These are phyloP conservation scores for Anorthoa munda DNA, from an alignment of 2,888 invertebrate species.

Conservation along the genomic window DNA sequence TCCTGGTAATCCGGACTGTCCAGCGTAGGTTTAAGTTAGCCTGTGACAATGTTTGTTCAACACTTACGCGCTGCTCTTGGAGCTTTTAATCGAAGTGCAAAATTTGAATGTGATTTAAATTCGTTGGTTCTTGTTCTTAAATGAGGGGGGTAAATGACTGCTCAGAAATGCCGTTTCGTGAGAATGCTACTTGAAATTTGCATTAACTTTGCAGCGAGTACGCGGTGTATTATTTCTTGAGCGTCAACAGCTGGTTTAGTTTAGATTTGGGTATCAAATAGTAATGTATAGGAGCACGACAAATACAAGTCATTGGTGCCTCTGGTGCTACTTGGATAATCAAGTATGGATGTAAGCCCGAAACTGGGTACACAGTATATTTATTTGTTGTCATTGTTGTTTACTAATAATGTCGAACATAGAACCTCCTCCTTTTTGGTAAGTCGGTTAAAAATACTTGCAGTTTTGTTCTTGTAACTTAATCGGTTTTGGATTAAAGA, in stretches of 20 bases:
- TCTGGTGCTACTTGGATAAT: constrained; percentile 15
- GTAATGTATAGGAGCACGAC: constrained; percentile 10
- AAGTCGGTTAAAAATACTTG: too few relatives aligned
- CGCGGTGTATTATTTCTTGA: constrained; percentile 66
- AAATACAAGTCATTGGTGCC: neutral
- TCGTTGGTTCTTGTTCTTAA: constrained; percentile 79
- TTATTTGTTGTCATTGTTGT: too few relatives aligned
- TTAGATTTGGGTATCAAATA: constrained; percentile 61
- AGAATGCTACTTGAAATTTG: constrained; percentile 80
- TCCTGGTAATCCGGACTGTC: constrained; percentile 76
- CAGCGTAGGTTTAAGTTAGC: constrained; percentile 84
- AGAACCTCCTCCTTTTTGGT: too few relatives aligned
- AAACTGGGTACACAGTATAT: neutral
- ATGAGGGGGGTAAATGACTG: constrained; percentile 70
- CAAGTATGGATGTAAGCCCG: constrained; percentile 1
- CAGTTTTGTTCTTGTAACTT: too few relatives aligned
- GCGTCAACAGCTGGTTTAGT: constrained; percentile 64
- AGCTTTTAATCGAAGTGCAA: constrained; percentile 90
- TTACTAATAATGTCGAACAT: too few relatives aligned
- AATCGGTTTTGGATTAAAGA: too few relatives aligned
- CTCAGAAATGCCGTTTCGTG: constrained; percentile 72
- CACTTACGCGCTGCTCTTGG: constrained; percentile 87
- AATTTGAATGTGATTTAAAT: constrained; percentile 90
- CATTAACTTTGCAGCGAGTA: constrained; percentile 79
- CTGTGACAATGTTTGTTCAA: constrained; percentile 86